Conservation (phyloP, 2,797 vertebrate genomes). For the Gymnothorax javanicus region DNA sequence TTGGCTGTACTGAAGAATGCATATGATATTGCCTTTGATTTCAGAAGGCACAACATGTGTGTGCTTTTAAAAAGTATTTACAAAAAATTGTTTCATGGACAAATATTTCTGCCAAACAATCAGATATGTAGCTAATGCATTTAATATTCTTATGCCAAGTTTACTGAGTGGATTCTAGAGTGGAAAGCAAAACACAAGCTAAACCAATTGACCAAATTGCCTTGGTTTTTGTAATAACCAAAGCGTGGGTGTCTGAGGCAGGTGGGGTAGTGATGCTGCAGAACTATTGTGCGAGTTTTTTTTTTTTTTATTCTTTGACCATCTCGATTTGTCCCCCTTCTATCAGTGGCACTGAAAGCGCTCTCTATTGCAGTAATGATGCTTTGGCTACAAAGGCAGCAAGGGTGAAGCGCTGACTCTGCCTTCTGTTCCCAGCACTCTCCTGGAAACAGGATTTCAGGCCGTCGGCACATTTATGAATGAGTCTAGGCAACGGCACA, state of each 20-base stretch:
- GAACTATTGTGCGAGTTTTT: not conserved
- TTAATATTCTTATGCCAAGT: not conserved
- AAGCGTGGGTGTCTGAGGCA: not conserved
- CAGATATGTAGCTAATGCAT: not conserved
- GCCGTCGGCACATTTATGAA: conserved; percentile 43
- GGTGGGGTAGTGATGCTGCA: not conserved
- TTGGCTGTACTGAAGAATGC: not conserved
- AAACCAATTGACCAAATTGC: not conserved
- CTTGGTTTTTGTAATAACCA: not conserved
- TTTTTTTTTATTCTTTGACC: not conserved
- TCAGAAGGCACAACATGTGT: not conserved
- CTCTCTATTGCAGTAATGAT: conserved; percentile 51
- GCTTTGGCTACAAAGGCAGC: conserved; percentile 59
- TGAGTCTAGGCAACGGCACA: conserved; percentile 11
- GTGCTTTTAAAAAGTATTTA: not conserved
- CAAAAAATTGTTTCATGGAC: not conserved
- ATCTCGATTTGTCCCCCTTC: conserved; percentile 29
- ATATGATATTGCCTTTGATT: not conserved
- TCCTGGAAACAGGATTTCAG: conserved; percentile 43
- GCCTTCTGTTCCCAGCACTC: conserved; percentile 32
- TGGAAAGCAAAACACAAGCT: too few relatives aligned
- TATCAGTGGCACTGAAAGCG: conserved; percentile 52
- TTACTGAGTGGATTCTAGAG: not conserved
- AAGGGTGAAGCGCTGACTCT: conserved; percentile 56
- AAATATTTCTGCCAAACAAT: not conserved